These are phyloP conservation scores for Torymus tubicola DNA, from an alignment of 2,888 invertebrate species.

Conservation along the genomic window DNA sequence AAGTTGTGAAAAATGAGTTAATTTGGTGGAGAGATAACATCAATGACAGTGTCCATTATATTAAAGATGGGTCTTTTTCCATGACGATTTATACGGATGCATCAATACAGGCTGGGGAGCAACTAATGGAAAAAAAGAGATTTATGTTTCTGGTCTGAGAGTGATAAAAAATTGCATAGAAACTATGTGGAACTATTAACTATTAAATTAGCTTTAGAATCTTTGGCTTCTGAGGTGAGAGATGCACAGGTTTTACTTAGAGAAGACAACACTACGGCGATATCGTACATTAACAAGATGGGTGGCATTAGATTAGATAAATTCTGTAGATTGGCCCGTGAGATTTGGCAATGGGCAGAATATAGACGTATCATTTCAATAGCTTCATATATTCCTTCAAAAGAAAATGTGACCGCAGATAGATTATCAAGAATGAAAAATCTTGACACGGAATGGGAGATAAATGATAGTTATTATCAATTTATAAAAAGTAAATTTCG, in stretches of 20 bases:
- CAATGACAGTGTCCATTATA: not conserved
- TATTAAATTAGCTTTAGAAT: slow-evolving; percentile 27
- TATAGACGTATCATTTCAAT: slow-evolving; percentile 24
- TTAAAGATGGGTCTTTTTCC: slow-evolving; percentile 9
- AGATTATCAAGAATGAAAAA: slow-evolving; percentile 40
- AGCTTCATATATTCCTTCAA: slow-evolving; percentile 50
- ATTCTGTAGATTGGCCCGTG: slow-evolving; percentile 32
- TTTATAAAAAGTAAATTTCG: slow-evolving; percentile 43
- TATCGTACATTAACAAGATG: too few relatives aligned
- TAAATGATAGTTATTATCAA: slow-evolving; percentile 10
- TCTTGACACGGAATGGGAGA: slow-evolving; percentile 48
- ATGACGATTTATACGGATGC: slow-evolving; percentile 38
- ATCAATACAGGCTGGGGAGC: slow-evolving; percentile 46
- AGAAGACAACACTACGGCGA: slow-evolving; percentile 55
- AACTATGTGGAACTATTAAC: slow-evolving; percentile 44
- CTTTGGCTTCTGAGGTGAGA: slow-evolving; percentile 1
- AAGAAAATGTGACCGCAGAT: slow-evolving; percentile 49
- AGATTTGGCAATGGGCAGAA: slow-evolving; percentile 55
- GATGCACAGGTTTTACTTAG: slow-evolving; percentile 41
- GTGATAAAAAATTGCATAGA: slow-evolving; percentile 37
- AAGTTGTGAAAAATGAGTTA: slow-evolving; percentile 21
- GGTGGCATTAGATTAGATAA: slow-evolving; percentile 39
- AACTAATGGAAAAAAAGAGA: not conserved
- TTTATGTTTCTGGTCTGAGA: not conserved
- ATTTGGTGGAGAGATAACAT: slow-evolving; percentile 37